Percentiles rank a stretch among this genome's conserved stretches.
These are phyloP conservation scores for Scaptomyza cyrtandrae DNA, from an alignment of 2,888 invertebrate genomes.

Conservation along the genomic window DNA sequence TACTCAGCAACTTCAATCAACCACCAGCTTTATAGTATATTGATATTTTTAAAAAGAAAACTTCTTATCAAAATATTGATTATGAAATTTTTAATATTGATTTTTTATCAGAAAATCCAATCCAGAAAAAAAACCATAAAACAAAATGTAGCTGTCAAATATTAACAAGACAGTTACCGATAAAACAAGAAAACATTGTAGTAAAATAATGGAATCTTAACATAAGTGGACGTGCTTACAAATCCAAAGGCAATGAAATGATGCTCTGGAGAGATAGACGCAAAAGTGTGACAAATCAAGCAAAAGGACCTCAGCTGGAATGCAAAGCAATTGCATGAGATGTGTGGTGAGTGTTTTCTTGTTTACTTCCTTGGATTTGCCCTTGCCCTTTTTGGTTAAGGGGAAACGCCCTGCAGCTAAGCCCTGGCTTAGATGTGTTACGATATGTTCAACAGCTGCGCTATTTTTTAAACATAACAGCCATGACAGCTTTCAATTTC, in stretches of 20 bases:
- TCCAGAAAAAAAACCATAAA: constrained; percentile 1
- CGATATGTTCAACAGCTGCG: constrained; percentile 78
- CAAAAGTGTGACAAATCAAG: constrained; percentile 70
- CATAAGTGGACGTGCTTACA: constrained; percentile 65
- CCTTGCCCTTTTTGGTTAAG: constrained; percentile 30
- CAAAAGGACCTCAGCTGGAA: constrained; percentile 66
- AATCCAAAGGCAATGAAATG: constrained; percentile 18
- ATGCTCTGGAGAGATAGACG: constrained; percentile 20
- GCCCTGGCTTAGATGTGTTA: constrained; percentile 77
- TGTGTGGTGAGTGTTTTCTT: constrained; percentile 17
- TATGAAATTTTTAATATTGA: neutral
- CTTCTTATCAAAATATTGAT: neutral
- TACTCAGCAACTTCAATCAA: too few relatives aligned
- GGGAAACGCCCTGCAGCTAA: constrained; percentile 57
- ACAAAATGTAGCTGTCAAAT: neutral
- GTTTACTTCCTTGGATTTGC: neutral
- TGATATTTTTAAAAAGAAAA: neutral
- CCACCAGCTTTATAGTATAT: too few relatives aligned
- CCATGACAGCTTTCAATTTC: constrained; percentile 77
- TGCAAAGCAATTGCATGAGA: constrained; percentile 60
- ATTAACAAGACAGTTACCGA: constrained; percentile 4
- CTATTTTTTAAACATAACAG: constrained; percentile 58
- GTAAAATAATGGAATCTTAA: constrained; percentile 49
- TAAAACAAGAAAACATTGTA: neutral
- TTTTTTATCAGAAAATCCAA: neutral